These are phyloP conservation scores for Muschampia plurimacula DNA, from an alignment of 2,888 invertebrate genomes.

Conservation along the genomic window DNA sequence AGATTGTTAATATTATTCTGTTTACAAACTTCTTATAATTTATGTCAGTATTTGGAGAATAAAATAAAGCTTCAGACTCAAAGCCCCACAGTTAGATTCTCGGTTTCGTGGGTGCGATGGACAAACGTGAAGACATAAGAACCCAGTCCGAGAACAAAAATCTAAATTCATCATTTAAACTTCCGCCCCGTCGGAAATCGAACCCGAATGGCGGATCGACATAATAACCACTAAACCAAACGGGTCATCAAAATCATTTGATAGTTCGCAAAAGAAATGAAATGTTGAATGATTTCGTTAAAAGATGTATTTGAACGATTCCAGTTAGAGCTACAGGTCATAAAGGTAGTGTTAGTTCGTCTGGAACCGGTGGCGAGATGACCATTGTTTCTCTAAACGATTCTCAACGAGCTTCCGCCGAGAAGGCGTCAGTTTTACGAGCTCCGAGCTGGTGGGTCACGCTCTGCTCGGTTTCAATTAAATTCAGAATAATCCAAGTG, in stretches of 20 bases:
- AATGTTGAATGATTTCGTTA: slow-evolving; percentile 17
- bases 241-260: background rate
- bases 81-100: no score
- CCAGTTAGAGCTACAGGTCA: slow-evolving; percentile 44
- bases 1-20: no score
- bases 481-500: slow-evolving; percentile 47
- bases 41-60: background rate
- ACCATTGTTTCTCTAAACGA: slow-evolving; percentile 62
- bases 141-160: no score
- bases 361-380: slow-evolving; percentile 49
- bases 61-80: no score
- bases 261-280: slow-evolving; percentile 16
- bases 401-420: slow-evolving; percentile 52
- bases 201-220: no score
- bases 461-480: slow-evolving; percentile 46
- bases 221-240: no score
- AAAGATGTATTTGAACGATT: slow-evolving; percentile 40
- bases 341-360: slow-evolving; percentile 43
- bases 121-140: no score
- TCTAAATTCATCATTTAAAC: no score
- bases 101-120: no score
- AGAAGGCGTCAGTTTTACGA: slow-evolving; percentile 56
- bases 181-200: no score
- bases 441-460: slow-evolving; percentile 41
- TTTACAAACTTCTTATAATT: background rate